phyloP scores from a whole-genome alignment of 2,888 invertebrate genomes.

The Dynastes maya region DNA sequence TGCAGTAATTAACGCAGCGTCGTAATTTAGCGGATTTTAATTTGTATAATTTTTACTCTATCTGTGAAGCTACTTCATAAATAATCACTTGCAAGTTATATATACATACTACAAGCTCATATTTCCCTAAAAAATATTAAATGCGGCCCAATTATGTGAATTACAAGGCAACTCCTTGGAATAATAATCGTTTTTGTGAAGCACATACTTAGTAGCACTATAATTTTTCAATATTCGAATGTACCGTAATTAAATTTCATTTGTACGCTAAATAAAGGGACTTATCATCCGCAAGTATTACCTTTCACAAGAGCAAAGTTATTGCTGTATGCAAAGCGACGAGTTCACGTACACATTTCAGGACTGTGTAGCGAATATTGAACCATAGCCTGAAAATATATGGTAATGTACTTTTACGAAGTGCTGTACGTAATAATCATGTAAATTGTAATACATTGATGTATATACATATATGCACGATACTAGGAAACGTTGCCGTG shows the following conservation, averaged over 20 bases:
- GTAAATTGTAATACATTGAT: conserved; percentile 10
- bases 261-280: conserved; percentile 2
- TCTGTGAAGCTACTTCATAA: background rate
- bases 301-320: background rate
- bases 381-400: conserved; percentile 33
- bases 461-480: background rate
- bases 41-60: background rate
- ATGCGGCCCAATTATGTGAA: conserved; percentile 1
- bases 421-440: conserved; percentile 11
- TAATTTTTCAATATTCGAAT: conserved; percentile 22
- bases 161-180: conserved; percentile 5
- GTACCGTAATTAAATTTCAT: conserved; percentile 24
- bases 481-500: background rate
- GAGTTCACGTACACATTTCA: conserved; percentile 11
- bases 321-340: conserved; percentile 4
- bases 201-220: conserved; percentile 9
- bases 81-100: conserved; percentile 5
- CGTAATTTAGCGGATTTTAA: too few relatives aligned
- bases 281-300: conserved; percentile 12
- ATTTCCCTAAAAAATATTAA: conserved; percentile 13
- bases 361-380: conserved; percentile 13
- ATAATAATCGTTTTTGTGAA: conserved; percentile 16
- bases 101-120: background rate
- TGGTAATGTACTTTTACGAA: conserved; percentile 6
- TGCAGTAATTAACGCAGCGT: too few relatives aligned